Evolutionary conservation across 2,797 vertebrate species (phyloP).

Genomic region (Anisognathus igniventris): DNA sequence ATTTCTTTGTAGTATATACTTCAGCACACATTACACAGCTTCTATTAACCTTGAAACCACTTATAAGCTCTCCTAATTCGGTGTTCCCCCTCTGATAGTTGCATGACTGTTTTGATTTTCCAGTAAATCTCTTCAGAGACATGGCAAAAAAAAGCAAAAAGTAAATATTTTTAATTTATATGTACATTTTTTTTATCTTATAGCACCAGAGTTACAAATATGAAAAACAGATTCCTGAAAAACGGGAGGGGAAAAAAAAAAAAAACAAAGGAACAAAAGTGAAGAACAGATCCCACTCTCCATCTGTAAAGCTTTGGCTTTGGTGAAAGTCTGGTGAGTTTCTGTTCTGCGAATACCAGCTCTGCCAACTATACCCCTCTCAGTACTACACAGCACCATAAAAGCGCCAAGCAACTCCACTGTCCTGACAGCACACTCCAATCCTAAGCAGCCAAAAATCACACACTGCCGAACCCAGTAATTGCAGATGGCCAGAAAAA

Average conservation of each 20-base stretch:
- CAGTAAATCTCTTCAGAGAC: background rate
- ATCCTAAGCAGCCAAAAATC: background rate
- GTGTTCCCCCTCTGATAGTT: background rate
- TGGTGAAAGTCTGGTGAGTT: background rate
- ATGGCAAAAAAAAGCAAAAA: background rate
- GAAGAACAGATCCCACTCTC: background rate
- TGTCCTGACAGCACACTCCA: background rate
- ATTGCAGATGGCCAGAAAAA: background rate
- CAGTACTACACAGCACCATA: background rate
- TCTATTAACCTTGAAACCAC: background rate
- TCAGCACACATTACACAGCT: background rate
- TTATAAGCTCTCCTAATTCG: background rate
- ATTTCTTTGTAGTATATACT: background rate
- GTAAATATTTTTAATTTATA: background rate
- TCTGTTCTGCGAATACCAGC: background rate
- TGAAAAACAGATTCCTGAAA: background rate
- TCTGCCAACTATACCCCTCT: accelerated
- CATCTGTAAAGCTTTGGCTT: background rate
- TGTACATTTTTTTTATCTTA: background rate
- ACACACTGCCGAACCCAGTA: background rate
- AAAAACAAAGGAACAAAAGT: background rate
- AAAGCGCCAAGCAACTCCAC: background rate
- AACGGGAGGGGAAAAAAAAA: accelerated
- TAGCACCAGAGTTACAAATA: background rate
- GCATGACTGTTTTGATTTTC: background rate